Conservation (phyloP, 2,797 vertebrate species). For the Anguilla marmorata region DNA sequence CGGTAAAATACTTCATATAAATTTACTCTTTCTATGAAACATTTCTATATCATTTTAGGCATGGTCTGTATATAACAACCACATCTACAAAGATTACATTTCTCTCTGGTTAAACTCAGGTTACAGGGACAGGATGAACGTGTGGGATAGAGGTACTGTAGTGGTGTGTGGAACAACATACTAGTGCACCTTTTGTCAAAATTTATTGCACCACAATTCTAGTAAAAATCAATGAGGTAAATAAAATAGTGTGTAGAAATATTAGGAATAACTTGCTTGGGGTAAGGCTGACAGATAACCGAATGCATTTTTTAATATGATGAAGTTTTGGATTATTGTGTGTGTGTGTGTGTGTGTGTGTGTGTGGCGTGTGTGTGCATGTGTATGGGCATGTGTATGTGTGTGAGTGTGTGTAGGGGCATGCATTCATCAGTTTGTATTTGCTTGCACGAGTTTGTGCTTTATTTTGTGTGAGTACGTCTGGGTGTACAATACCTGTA, state of each 20-base stretch:
- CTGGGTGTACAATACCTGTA: background rate
- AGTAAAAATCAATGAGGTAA: background rate
- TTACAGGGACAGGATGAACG: conserved; percentile 46
- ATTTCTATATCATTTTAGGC: conserved; percentile 23
- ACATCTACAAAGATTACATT: conserved; percentile 32
- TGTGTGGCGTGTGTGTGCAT: conserved; percentile 3
- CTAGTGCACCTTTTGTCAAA: background rate
- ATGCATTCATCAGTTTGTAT: background rate
- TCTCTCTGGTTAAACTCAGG: conserved; percentile 63
- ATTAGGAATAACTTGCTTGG: background rate
- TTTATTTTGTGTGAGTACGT: background rate
- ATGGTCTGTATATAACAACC: background rate
- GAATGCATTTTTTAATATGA: background rate
- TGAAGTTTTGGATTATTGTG: background rate
- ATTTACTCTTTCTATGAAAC: background rate
- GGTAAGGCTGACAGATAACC: background rate
- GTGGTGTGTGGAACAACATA: conserved; percentile 52
- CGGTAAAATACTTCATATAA: background rate
- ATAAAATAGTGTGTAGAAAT: background rate
- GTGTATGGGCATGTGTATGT: background rate
- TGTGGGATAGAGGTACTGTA: conserved; percentile 33
- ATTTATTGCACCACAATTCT: background rate
- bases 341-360: background rate
- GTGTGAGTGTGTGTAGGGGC: background rate
- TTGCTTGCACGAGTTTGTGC: background rate